These are phyloP conservation scores for Yasuhikotakia modesta DNA, from an alignment of 2,797 vertebrate species.

Conservation along the genomic window DNA sequence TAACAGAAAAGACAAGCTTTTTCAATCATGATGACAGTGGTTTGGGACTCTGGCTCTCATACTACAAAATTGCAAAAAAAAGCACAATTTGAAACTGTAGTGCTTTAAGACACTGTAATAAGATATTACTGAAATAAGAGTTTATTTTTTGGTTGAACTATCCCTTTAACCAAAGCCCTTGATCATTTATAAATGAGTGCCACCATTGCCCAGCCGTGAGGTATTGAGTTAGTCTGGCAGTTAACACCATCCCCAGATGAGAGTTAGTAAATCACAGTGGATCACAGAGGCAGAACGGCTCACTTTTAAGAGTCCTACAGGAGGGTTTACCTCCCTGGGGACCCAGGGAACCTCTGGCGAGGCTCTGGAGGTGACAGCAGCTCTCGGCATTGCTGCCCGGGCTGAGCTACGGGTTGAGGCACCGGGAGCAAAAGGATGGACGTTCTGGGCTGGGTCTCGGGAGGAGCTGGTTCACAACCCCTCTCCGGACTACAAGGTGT, in stretches of 20 bases:
- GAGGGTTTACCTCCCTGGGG: slow-evolving; percentile 73
- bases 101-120: no score
- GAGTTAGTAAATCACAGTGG: slow-evolving; percentile 54
- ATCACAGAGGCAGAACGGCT: slow-evolving; percentile 59
- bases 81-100: no score
- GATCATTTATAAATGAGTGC: slow-evolving; percentile 8
- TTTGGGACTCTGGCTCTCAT: background rate
- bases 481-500: slow-evolving; percentile 66
- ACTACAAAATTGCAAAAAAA: no score
- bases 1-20: no score
- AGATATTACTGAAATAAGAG: background rate
- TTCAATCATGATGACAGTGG: background rate
- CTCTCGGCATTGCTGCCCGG: slow-evolving; percentile 62
- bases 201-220: slow-evolving; percentile 12
- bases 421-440: slow-evolving; percentile 59
- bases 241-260: slow-evolving; percentile 6
- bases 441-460: slow-evolving; percentile 35
- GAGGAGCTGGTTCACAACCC: slow-evolving; percentile 33
- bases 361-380: slow-evolving; percentile 58
- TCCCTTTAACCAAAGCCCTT: slow-evolving; percentile 1
- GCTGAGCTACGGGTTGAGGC: slow-evolving; percentile 41
- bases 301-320: slow-evolving; percentile 66
- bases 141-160: background rate
- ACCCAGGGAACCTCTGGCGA: slow-evolving; percentile 58
- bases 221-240: slow-evolving; percentile 12